Percentiles rank a stretch among this genome's conserved stretches.
Conservation (phyloP, 1,140 invertebrate genomes). For the Antheraea pernyi region DNA sequence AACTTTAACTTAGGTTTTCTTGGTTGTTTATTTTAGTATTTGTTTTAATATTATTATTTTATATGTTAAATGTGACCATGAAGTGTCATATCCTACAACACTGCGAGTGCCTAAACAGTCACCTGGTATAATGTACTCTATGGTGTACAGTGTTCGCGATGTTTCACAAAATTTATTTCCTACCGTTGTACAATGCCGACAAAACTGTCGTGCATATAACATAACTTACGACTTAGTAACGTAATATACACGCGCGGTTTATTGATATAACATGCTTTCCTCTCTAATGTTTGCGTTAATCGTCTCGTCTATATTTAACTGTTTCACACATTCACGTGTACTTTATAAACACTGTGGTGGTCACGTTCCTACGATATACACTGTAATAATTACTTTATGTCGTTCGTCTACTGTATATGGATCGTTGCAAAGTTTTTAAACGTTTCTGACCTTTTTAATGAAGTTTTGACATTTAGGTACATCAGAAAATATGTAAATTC, state of each 20-base stretch:
- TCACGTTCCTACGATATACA: background rate
- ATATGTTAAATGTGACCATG: too few relatives aligned
- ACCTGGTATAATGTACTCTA: too few relatives aligned
- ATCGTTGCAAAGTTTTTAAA: background rate
- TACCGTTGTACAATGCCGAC: too few relatives aligned
- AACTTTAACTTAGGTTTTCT: too few relatives aligned
- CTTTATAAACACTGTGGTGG: background rate
- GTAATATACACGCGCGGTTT: slow-evolving; percentile 2
- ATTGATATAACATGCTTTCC: slow-evolving; percentile 8
- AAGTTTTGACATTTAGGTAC: too few relatives aligned
- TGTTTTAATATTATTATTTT: too few relatives aligned
- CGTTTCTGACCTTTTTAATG: background rate
- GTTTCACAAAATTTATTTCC: too few relatives aligned
- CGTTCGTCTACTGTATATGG: background rate
- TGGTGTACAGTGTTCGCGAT: too few relatives aligned
- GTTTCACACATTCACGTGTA: background rate
- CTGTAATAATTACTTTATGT: slow-evolving; percentile 2
- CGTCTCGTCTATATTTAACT: slow-evolving; percentile 9
- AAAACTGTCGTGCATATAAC: background rate
- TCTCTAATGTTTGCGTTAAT: slow-evolving; percentile 19
- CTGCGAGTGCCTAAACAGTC: too few relatives aligned
- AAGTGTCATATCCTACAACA: too few relatives aligned
- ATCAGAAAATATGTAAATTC: too few relatives aligned
- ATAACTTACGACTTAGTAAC: slow-evolving; percentile 7
- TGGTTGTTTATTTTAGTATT: too few relatives aligned